Conservation (phyloP, 2,113 vertebrate species). For the Amphiprion ocellaris region DNA sequence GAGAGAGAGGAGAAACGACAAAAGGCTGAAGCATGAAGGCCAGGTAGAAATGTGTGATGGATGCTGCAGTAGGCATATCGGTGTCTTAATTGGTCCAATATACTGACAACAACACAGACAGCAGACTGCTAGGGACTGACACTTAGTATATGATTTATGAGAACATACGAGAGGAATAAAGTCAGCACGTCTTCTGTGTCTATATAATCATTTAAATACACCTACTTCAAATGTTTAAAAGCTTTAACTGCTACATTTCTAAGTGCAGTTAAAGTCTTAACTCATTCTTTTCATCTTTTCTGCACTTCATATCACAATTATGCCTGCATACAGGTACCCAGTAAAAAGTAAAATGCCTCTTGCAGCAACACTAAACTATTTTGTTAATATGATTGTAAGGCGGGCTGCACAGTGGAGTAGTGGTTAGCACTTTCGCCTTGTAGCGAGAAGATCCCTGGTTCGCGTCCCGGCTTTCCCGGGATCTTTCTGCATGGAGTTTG, state of each 20-base stretch:
- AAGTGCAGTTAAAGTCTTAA: too few relatives aligned
- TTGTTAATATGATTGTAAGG: too few relatives aligned
- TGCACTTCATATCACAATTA: background rate
- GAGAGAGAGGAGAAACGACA: background rate
- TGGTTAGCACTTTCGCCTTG: too few relatives aligned
- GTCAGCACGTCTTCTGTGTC: background rate
- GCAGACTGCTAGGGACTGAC: conserved; percentile 6
- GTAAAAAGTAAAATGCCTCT: too few relatives aligned
- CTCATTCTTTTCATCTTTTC: background rate
- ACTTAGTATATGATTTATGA: conserved; percentile 18
- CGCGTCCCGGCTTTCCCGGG: too few relatives aligned
- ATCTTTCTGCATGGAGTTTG: too few relatives aligned
- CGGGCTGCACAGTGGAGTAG: too few relatives aligned
- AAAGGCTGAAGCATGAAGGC: conserved; percentile 15
- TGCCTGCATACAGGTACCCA: too few relatives aligned
- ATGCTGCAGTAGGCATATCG: conserved; percentile 5
- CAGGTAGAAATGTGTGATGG: conserved; percentile 17
- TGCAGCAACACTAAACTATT: too few relatives aligned
- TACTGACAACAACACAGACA: conserved; percentile 18
- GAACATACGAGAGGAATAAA: background rate
- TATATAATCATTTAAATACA: background rate
- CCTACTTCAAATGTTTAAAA: background rate
- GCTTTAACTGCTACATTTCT: background rate
- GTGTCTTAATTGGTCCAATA: conserved; percentile 35
- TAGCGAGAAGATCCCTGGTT: too few relatives aligned